phyloP scores from a whole-genome alignment of 2,113 vertebrate genomes.

The Cinclus cinclus region DNA sequence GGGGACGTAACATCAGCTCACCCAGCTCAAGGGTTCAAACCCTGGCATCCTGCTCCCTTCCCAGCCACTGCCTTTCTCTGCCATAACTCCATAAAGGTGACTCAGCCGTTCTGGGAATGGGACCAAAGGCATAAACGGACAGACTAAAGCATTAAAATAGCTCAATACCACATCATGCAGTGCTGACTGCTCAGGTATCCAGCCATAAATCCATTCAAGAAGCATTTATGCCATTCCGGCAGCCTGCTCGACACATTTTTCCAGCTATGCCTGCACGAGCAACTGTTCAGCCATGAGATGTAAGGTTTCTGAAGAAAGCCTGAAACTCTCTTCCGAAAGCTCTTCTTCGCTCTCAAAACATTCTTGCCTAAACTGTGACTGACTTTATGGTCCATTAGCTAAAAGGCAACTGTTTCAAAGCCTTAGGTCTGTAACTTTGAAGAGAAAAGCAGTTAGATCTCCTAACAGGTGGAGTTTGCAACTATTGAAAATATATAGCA shows the following conservation, averaged over 20 bases:
- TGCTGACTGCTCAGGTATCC: conserved; percentile 43
- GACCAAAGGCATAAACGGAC: conserved; percentile 43
- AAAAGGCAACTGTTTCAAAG: conserved; percentile 17
- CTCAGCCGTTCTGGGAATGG: conserved; percentile 43
- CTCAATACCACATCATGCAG: not conserved
- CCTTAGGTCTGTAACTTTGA: not conserved
- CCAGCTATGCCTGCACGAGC: not conserved
- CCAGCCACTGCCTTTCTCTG: not conserved
- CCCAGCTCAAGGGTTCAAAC: not conserved
- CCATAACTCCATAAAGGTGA: not conserved
- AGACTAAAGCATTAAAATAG: conserved; percentile 43
- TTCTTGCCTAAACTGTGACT: not conserved
- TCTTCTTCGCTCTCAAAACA: not conserved
- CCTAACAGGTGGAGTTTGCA: not conserved
- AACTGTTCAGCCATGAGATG: not conserved
- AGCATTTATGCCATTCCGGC: not conserved
- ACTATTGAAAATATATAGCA: conserved; percentile 34
- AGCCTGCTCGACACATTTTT: not conserved
- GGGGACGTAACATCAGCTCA: rapidly evolving
- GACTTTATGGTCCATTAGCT: not conserved
- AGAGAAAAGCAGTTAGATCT: conserved; percentile 35
- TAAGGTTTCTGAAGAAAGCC: not conserved
- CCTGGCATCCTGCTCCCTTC: not conserved
- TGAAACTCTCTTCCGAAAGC: not conserved
- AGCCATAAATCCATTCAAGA: conserved; percentile 14